These are phyloP conservation scores for Onychostoma macrolepis DNA, from an alignment of 2,113 vertebrate species.

Conservation along the genomic window DNA sequence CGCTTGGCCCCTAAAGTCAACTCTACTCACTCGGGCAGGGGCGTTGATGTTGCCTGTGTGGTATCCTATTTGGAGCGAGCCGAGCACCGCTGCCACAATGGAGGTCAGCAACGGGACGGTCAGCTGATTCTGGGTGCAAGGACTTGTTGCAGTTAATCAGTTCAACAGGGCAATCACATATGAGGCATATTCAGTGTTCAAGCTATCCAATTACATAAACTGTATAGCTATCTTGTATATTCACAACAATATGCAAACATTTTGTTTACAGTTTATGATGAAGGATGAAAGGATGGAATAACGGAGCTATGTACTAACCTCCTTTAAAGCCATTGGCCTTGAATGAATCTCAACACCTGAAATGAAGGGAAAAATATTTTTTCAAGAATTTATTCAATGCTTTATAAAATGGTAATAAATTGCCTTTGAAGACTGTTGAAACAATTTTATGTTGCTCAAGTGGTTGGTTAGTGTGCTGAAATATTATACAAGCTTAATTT, in stretches of 20 bases:
- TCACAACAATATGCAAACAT: not conserved
- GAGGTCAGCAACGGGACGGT: conserved; percentile 70
- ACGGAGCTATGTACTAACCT: conserved; percentile 66
- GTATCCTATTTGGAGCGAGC: conserved; percentile 74
- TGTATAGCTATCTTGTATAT: not conserved
- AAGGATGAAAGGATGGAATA: not conserved
- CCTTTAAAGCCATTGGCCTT: conserved; percentile 64
- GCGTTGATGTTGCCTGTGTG: conserved; percentile 79
- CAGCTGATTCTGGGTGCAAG: conserved; percentile 66
- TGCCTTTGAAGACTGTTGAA: not conserved
- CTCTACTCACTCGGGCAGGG: conserved; percentile 73
- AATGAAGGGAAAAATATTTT: not conserved
- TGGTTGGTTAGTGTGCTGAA: not conserved
- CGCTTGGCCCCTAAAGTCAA: conserved; percentile 3
- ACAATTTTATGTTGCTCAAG: not conserved
- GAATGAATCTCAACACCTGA: conserved; percentile 21
- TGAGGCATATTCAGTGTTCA: not conserved
- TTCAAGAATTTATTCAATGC: not conserved
- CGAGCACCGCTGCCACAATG: conserved; percentile 69
- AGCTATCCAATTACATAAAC: not conserved
- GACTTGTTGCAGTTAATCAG: not conserved
- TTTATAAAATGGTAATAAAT: not conserved
- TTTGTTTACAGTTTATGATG: not conserved
- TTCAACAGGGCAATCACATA: not conserved
- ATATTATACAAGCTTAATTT: not conserved